phyloP scores from a whole-genome alignment of 1,140 invertebrate species.

The Micrasema minimum region DNA sequence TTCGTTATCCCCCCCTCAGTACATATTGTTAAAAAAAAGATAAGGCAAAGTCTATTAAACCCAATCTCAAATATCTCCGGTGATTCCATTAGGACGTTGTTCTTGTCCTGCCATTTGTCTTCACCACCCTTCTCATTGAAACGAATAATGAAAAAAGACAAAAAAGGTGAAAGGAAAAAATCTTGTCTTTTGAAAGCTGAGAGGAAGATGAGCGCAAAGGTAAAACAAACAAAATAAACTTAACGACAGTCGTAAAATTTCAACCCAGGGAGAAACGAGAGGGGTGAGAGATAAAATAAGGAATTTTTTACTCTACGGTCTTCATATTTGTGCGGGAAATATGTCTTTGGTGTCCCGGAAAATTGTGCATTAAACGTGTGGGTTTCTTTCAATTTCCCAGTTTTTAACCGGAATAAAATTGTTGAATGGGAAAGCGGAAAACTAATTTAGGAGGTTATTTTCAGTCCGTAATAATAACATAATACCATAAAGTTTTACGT shows the following conservation, averaged over 20 bases:
- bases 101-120: conserved; percentile 31
- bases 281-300: conserved; percentile 5
- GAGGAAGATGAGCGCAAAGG: conserved; percentile 13
- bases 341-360: conserved; percentile 26
- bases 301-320: conserved; percentile 24
- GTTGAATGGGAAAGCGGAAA: too few species aligned
- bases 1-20: too few species aligned
- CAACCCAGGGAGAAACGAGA: background rate
- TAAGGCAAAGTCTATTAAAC: conserved; percentile 12
- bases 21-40: background rate
- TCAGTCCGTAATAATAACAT: too few species aligned
- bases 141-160: conserved; percentile 36
- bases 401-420: too few species aligned
- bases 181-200: conserved; percentile 31
- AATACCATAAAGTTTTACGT: too few species aligned
- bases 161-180: conserved; percentile 12
- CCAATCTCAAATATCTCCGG: conserved; percentile 24
- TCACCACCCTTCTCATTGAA: conserved; percentile 9
- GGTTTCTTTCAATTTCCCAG: background rate
- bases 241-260: conserved; percentile 33
- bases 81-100: conserved; percentile 18
- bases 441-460: too few species aligned
- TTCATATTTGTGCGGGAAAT: conserved; percentile 30
- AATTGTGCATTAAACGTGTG: conserved; percentile 23
- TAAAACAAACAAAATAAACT: conserved; percentile 38